Evolutionary conservation across 2,888 invertebrate genomes (phyloP), one percentile per base, ranked within the genome.

Genomic region (Dilophus febrilis): DNA sequence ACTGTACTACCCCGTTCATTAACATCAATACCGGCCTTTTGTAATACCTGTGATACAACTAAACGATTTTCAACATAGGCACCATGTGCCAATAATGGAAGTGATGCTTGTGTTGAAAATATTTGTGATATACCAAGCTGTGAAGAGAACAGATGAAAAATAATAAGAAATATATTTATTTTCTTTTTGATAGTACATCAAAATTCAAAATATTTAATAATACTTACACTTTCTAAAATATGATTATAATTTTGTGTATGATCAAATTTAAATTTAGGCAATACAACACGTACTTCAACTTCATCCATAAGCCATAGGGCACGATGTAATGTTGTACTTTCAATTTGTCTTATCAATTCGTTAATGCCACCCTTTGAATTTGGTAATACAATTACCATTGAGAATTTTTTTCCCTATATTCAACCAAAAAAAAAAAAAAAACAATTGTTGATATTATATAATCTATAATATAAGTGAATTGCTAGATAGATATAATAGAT

Each of bases 201-300:
- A 18, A 12, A 17, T 18, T 40, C 16, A 19, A 35, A 10, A n/a
- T n/a, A n/a, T n/a, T 11, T 10, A 5, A 5, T 37, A 7, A 12
- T 27, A 44, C 53, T 59, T 59, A 81, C 81, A 58, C 73, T 67
- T 56, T 67, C 67, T 7, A 82, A 56, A 32, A 71, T 60, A 1
- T 69, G 62, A 34, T 73, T 71, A 38, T 82, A 59, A 34, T 71
- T 66, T 12, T 74, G 68, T 30, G 75, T 71, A 47, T 71, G 77
- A 38, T 79, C 76, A 47, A 83, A 82, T 50, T 74, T 70, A 57
- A 84, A 84, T 57, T 75, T 80, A 1, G 85, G 85, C 35, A 86
- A 52, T 7, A 66, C 67, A 2, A 84, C 69, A 41, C 74, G 70
- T 0, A 82, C 72, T 2, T 65, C 56, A 4, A 64, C 55, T 40